Evolutionary conservation across 2,797 vertebrate species (phyloP), one percentile per base, ranked within the genome.

Genomic region (Phalanger gymnotis): DNA sequence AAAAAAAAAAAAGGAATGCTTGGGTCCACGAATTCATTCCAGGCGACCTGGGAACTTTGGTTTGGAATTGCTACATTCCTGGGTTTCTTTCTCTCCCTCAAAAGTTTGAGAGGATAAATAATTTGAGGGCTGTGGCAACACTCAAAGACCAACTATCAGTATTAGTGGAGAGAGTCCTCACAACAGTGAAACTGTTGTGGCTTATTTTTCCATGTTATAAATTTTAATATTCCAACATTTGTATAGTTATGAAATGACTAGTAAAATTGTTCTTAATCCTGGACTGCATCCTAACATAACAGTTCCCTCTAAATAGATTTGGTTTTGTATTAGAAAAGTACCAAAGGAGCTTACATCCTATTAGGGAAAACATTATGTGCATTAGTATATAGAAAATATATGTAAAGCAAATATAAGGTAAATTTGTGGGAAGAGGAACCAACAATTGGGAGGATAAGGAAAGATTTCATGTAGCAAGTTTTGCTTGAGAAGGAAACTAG

Each of bases 181-280:
- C 66, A 73, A 40, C 7, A 73, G 31, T 73, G 19, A 73, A 73
- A 73, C 66, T 73, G 28, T 73, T 16, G 22, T 40, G n/a, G 66
- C 40, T 73, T 91, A 53, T 19, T 95, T 95, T 57, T 27, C 14
- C 57, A 66, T 31, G 19, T 30, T 14, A 40, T 2, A 54, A 6
- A 28, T 91, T 96, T 94, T 53, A 91, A 54, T 95, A 95, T 73
- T 92, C 47, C 19, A 30, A 91, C 53, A 96, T 95, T 94, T 92
- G 47, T 22, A 40, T 19, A 93, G 90, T 91, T 51, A 93, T 27
- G n/a, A 93, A 53, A 94, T 25, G 94, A 4, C 19, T 92, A 96
- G 95, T 3, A 57, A 95, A 97, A 92, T 56, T 6, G 94, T 47
- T 58, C 58, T n/a, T 28, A 53, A 34, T 73, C 66, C 12, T 94